phyloP scores from a whole-genome alignment of 2,888 invertebrate species.

The Philaethria dido region DNA sequence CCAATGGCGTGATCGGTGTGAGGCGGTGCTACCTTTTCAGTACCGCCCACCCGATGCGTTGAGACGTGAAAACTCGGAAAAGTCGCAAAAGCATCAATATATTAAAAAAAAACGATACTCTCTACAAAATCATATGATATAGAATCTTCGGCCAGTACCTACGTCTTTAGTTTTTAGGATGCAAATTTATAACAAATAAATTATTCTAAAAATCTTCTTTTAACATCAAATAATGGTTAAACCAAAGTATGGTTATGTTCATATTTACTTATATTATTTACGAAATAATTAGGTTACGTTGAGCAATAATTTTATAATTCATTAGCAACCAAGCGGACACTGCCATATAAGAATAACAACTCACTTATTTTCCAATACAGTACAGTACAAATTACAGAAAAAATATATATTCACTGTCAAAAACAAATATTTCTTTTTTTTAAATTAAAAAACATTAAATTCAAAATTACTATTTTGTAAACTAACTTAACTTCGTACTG shows the following conservation, averaged over 20 bases:
- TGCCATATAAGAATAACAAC: neutral
- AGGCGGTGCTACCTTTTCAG: slow-evolving; percentile 71
- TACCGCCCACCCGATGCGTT: slow-evolving; percentile 67
- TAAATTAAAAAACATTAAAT: neutral
- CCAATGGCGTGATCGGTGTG: slow-evolving; percentile 66
- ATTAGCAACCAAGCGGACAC: neutral
- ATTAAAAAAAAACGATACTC: no score
- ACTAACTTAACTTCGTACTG: neutral
- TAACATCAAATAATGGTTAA: no score
- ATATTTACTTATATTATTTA: no score
- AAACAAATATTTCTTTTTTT: neutral
- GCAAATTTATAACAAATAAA: no score
- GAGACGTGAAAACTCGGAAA: slow-evolving; percentile 70
- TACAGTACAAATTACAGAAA: neutral
- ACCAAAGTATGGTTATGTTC: no score
- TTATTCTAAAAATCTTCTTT: no score
- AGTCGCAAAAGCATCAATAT: slow-evolving; percentile 35
- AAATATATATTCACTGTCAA: neutral
- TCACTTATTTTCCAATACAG: neutral
- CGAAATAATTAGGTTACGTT: neutral
- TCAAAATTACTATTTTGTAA: no score
- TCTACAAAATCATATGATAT: no score
- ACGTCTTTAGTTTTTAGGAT: no score
- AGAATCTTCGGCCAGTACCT: no score
- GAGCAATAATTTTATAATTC: neutral